A percentile compares a stretch with the other conserved stretches of the same genome.
Evolutionary conservation across 2,797 vertebrate genomes (phyloP).

Genomic region (Acomys russatus): DNA sequence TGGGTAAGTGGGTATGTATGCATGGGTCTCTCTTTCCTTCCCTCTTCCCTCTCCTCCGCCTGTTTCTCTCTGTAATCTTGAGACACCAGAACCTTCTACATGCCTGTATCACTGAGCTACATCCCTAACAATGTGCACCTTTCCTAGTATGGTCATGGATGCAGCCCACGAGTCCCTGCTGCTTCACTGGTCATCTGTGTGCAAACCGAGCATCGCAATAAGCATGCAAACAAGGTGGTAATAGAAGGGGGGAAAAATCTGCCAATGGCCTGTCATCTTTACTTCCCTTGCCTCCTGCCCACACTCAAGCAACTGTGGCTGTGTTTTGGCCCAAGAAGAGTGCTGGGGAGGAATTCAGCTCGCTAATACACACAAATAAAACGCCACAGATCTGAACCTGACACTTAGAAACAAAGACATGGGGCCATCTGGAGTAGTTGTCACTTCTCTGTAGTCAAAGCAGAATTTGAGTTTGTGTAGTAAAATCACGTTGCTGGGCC

Average conservation of each 20-base stretch:
- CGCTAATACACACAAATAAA: not conserved
- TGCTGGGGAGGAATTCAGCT: not conserved
- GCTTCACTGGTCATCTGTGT: not conserved
- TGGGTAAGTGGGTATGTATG: not conserved
- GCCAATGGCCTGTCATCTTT: rapidly evolving
- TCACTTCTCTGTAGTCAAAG: slow-evolving; percentile 44
- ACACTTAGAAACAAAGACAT: slow-evolving; percentile 1
- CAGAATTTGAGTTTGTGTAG: not conserved
- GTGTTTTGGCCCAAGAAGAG: not conserved
- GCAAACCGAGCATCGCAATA: not conserved
- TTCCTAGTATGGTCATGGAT: not conserved
- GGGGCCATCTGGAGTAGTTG: not conserved
- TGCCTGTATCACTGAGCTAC: not conserved
- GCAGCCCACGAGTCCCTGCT: not conserved
- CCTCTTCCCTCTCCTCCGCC: not conserved
- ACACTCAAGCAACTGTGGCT: not conserved
- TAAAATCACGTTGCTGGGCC: not conserved
- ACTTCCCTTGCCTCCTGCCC: not conserved
- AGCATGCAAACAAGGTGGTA: not conserved
- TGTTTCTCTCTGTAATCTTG: not conserved
- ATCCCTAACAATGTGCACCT: not conserved
- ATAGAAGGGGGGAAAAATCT: not conserved
- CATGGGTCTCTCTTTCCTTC: not conserved
- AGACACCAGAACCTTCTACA: not conserved
- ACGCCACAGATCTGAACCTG: not conserved